Base-by-base conservation (phyloP, 1,140 invertebrate species). In the Acromyrmex charruanus region DNA sequence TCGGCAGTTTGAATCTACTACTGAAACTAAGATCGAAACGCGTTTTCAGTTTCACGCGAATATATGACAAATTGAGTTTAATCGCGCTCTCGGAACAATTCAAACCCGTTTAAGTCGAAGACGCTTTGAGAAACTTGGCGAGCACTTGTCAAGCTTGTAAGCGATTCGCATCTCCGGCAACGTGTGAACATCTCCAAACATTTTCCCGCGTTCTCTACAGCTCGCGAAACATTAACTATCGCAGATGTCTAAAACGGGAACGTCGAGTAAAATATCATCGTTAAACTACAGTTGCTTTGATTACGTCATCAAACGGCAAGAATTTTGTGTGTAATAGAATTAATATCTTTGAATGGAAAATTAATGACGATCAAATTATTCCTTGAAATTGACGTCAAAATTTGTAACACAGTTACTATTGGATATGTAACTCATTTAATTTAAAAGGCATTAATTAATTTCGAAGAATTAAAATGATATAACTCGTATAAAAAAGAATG, bases 21-120 rank as follows among this genome's bases (percentile, higher is more conserved):
- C 9, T 44, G 39, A 44, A 72, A 12, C 51, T n/a, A 58, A 35
- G 28, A 68, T 68, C 4, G 21, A 39, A 21, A 44, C 21, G 55
- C 55, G 14, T 39, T 44, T 61, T 75, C 31, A 7, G 21, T 39
- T n/a, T 21, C 31, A 4, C 55, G 28, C 14, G 55, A 39, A 14
- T 58, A 39, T 18, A 74, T 74, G 71, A 35, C 12, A 59, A 75
- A 75, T 75, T 59, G 31, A 75, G 35, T 75, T 75, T 39, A 75
- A 75, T 75, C 55, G 31, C 14, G 14, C n/a, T 44, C 14, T 9
- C n/a, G 55, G 4, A 39, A 75, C 53, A 35, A 58, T 58, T 18
- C 10, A 18, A 75, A 59, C 14, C 31, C 12, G 31, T 74, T 74
- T 35, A 6, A 18, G 55, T 75, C n/a, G 72, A 44, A 25, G 35